phyloP scores from a whole-genome alignment of 1,140 invertebrate genomes.

The Drosophila watanabei region DNA sequence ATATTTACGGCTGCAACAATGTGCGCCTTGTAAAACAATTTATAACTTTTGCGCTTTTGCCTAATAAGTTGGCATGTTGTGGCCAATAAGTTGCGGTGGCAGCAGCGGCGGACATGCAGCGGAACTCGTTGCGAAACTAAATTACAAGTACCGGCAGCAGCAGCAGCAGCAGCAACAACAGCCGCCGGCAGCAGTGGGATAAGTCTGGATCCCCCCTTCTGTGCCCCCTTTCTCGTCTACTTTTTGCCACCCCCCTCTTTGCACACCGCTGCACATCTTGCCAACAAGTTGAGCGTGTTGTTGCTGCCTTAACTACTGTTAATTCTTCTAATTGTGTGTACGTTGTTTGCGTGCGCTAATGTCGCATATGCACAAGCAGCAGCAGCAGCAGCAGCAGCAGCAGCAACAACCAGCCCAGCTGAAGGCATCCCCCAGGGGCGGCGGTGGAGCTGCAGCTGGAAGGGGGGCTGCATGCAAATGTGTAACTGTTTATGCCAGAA shows the following conservation, averaged over 20 bases:
- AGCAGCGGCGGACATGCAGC: slow-evolving; percentile 47
- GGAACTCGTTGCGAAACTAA: slow-evolving; percentile 67
- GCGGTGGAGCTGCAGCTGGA: slow-evolving; percentile 2
- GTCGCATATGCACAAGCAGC: slow-evolving; percentile 74
- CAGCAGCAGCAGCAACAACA: slow-evolving; percentile 54
- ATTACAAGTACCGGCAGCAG: slow-evolving; percentile 61
- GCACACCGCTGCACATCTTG: slow-evolving; percentile 55
- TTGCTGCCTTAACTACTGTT: slow-evolving; percentile 78
- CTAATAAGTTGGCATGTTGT: slow-evolving; percentile 83
- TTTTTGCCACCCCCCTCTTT: not conserved
- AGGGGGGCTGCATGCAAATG: slow-evolving; percentile 63
- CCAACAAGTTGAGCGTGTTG: slow-evolving; percentile 53
- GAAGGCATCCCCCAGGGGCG: slow-evolving; percentile 7
- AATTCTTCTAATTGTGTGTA: slow-evolving; percentile 83
- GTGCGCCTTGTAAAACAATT: slow-evolving; percentile 81
- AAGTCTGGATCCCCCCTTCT: slow-evolving; percentile 7
- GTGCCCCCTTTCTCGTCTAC: not conserved
- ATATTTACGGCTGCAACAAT: slow-evolving; percentile 67
- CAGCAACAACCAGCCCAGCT: slow-evolving; percentile 24
- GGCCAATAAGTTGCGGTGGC: slow-evolving; percentile 81
- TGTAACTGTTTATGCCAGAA: slow-evolving; percentile 72
- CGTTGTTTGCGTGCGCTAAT: slow-evolving; percentile 83
- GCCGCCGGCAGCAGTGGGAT: slow-evolving; percentile 29
- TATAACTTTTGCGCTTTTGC: slow-evolving; percentile 82
- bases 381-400: slow-evolving; percentile 25